Evolutionary conservation across 2,113 vertebrate genomes (phyloP), one percentile per base, ranked within the genome.

Genomic region (Aphyosemion australe): DNA sequence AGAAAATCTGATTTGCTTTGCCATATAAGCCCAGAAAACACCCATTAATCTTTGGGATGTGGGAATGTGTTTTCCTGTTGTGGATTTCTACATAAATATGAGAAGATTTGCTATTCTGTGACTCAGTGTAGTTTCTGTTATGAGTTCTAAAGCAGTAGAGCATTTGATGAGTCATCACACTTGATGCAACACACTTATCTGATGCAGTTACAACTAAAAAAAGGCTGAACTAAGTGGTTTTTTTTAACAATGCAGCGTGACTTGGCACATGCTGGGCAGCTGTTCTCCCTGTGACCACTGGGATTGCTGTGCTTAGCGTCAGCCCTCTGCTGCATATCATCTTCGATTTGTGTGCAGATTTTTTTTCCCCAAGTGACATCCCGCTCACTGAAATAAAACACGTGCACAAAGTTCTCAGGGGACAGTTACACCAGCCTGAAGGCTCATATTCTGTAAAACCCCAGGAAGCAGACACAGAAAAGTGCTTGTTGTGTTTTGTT

Each of bases 391-490:
- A 65, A 15, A 43, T 46, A 19, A 61, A 68, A 64, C 42, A 64
- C 51, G 49, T n/a, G 50, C 57, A 56, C 47, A 54, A 31, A 74
- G 58, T 54, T 74, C 68, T 74, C 72, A 37, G 47, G 77, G 68
- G 81, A 83, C 37, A 42, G 45, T 47, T 71, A 76, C 73, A 74
- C 76, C 80, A 80, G 81, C 55, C 55, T 84, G 65, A 41, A 78
- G 77, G 71, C 73, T 87, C 61, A 81, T 78, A 73, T 85, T 67
- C 66, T 69, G 60, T 79, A 77, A 42, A 79, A 81, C 63, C 47
- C 60, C 50, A 69, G 46, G 56, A 74, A 82, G 72, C 69, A 70
- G 55, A 67, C n/a, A 74, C 58, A 79, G 58, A 56, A 42, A 39
- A 65, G 55, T 21, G 59, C 61, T 79, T 76, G 79, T 79, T 78